These are phyloP conservation scores for Gallinago stenura DNA, from an alignment of 2,797 vertebrate species.

Conservation along the genomic window DNA sequence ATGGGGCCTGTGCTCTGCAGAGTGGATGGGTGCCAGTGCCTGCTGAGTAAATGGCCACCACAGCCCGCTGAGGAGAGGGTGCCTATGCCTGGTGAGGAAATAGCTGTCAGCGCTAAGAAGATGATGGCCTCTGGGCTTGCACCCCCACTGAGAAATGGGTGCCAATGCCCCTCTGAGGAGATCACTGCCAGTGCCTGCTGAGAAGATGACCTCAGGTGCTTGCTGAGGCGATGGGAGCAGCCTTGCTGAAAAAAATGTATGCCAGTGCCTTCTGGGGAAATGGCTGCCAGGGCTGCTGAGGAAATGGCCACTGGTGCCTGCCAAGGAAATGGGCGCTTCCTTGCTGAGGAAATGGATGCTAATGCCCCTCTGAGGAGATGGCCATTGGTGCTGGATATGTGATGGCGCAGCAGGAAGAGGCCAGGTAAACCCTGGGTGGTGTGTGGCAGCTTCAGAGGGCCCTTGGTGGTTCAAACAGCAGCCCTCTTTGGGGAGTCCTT, in stretches of 20 bases:
- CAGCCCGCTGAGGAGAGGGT: neutral
- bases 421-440: neutral
- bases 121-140: too few species aligned
- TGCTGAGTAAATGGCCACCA: neutral
- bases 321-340: too few species aligned
- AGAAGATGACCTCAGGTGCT: neutral
- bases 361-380: neutral
- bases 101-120: neutral
- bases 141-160: neutral
- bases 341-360: neutral
- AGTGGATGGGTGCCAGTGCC: neutral
- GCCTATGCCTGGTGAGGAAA: neutral
- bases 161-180: neutral
- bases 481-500: neutral
- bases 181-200: neutral
- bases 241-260: neutral
- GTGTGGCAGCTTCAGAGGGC: neutral
- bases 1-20: neutral
- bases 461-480: neutral
- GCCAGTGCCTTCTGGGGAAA: neutral
- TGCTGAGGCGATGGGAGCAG: neutral
- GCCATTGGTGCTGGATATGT: neutral
- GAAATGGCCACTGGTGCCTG: too few species aligned
- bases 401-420: accelerated
- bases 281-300: neutral